Percentiles rank a stretch among this genome's conserved stretches.
These are phyloP conservation scores for Geococcyx californianus DNA, from an alignment of 2,113 vertebrate species.

Conservation along the genomic window DNA sequence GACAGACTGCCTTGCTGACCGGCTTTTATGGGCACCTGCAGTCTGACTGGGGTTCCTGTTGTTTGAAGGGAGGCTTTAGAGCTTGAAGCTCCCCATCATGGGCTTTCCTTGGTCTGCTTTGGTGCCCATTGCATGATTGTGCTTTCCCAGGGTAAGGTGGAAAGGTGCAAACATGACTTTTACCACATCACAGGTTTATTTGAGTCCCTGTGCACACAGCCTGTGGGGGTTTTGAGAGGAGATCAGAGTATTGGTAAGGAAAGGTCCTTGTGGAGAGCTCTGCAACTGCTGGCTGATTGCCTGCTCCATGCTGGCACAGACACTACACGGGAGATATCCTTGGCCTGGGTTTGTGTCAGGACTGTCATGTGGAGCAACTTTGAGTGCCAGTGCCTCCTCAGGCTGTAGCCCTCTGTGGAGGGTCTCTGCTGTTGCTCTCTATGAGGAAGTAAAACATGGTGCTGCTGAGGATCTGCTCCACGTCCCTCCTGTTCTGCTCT, in stretches of 20 bases:
- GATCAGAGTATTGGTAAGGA: background rate
- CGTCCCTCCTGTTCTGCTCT: background rate
- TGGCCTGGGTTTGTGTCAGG: background rate
- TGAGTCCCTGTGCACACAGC: background rate
- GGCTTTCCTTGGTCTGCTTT: background rate
- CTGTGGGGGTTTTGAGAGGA: background rate
- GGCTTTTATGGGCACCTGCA: background rate
- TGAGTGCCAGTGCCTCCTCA: background rate
- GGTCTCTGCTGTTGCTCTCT: background rate
- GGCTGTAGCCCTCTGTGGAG: background rate
- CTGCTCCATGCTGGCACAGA: background rate
- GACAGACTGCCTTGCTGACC: background rate
- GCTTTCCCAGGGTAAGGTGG: background rate
- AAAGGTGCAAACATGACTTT: background rate
- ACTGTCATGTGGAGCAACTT: slow-evolving; percentile 1
- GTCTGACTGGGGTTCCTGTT: background rate
- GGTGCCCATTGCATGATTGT: background rate
- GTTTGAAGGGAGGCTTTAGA: background rate
- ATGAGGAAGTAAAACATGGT: background rate
- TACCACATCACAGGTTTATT: background rate
- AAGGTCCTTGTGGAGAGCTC: background rate
- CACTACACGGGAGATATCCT: accelerated
- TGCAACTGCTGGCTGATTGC: background rate
- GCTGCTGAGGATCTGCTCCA: accelerated
- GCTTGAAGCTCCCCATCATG: background rate